Conservation (phyloP, 2,113 vertebrate species). For the Sula dactylatra region DNA sequence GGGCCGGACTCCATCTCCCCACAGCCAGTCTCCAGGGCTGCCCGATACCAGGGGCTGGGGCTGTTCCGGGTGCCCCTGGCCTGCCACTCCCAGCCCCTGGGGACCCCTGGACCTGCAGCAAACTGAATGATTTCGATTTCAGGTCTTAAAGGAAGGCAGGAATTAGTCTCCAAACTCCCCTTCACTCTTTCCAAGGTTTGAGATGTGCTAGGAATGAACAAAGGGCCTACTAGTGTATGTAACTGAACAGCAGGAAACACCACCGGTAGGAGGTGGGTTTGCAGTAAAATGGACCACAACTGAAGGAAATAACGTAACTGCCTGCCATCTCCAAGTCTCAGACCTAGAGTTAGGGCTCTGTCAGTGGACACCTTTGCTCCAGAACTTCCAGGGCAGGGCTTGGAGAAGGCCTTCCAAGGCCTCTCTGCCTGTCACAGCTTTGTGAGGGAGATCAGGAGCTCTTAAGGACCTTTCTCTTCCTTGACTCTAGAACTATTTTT, state of each 20-base stretch:
- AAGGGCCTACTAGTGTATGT: background rate
- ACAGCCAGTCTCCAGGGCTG: background rate
- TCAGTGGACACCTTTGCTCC: background rate
- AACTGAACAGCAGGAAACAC: background rate
- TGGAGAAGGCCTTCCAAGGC: background rate
- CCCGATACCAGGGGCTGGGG: accelerated
- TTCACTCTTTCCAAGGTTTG: background rate
- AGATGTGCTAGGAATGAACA: background rate
- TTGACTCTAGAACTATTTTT: background rate
- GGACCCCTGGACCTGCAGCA: too few relatives aligned
- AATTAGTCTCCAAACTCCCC: background rate
- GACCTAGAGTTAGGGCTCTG: background rate
- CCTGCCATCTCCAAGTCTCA: background rate
- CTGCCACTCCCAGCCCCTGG: too few relatives aligned
- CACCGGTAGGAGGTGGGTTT: background rate
- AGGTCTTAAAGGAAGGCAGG: background rate
- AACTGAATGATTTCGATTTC: background rate
- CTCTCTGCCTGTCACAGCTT: background rate
- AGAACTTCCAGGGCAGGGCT: background rate
- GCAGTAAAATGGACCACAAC: background rate
- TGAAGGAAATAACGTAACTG: background rate
- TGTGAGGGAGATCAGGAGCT: background rate
- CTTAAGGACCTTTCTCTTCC: background rate
- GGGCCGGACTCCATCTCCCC: background rate
- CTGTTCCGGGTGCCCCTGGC: background rate